A percentile compares a stretch with the other conserved stretches of the same genome.
phyloP scores from a whole-genome alignment of 2,113 vertebrate species.

The Phasianus colchicus region DNA sequence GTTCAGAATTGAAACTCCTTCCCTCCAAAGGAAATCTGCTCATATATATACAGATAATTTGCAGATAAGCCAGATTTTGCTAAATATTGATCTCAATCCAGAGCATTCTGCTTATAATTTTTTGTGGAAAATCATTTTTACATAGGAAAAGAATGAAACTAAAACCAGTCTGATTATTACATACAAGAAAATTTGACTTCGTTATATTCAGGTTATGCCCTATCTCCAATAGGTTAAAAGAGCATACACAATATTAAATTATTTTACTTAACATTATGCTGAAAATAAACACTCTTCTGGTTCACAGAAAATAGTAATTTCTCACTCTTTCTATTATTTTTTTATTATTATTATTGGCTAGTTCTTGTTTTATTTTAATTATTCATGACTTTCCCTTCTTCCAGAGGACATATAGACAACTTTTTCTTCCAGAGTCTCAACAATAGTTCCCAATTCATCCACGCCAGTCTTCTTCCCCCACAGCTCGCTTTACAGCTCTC shows the following conservation, averaged over 20 bases:
- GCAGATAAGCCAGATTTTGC: background rate
- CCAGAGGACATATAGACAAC: too few relatives aligned
- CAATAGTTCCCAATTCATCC: too few relatives aligned
- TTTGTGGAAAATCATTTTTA: background rate
- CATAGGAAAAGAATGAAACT: background rate
- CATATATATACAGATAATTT: background rate
- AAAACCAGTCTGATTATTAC: background rate
- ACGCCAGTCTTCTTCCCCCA: too few relatives aligned
- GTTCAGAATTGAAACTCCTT: background rate
- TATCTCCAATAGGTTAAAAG: background rate
- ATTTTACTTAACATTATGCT: background rate
- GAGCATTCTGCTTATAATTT: background rate
- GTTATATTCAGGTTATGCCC: background rate
- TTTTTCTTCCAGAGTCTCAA: too few relatives aligned
- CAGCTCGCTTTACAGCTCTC: too few relatives aligned
- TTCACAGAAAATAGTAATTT: background rate
- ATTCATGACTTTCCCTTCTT: background rate
- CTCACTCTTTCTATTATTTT: background rate
- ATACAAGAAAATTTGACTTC: background rate
- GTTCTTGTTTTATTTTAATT: constrained; percentile 20
- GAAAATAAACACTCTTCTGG: background rate
- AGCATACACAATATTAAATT: background rate
- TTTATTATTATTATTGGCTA: background rate
- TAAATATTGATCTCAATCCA: background rate
- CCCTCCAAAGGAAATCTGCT: background rate